These are phyloP conservation scores for Cataglyphis livida DNA, from an alignment of 2,888 invertebrate species.

Conservation along the genomic window DNA sequence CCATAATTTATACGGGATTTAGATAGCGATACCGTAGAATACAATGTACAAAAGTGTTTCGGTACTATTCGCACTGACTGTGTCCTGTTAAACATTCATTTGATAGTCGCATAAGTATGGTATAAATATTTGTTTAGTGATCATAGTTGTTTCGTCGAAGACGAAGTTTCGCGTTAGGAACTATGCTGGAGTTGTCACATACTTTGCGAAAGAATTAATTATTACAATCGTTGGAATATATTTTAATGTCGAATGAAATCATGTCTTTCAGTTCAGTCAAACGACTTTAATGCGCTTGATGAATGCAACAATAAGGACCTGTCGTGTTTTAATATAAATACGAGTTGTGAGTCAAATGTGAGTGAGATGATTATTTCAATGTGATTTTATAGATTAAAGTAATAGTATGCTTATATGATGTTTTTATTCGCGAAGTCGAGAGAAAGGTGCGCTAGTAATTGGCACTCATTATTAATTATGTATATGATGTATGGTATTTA, in stretches of 20 bases:
- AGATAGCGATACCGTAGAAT: slow-evolving; percentile 34
- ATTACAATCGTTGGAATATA: slow-evolving; percentile 35
- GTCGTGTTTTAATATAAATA: slow-evolving; percentile 16
- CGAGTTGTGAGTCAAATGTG: not conserved
- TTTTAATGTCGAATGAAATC: slow-evolving; percentile 6
- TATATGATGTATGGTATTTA: slow-evolving; percentile 2
- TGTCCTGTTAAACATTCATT: slow-evolving; percentile 65
- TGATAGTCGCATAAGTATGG: slow-evolving; percentile 63
- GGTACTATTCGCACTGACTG: slow-evolving; percentile 6
- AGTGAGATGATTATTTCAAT: not conserved
- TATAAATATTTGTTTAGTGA: slow-evolving; percentile 57
- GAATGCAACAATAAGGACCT: not conserved
- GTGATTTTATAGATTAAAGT: slow-evolving; percentile 6
- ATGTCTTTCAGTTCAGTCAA: not conserved
- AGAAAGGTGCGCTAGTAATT: slow-evolving; percentile 17
- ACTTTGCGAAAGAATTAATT: slow-evolving; percentile 45
- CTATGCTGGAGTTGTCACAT: slow-evolving; percentile 49
- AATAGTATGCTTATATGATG: not conserved
- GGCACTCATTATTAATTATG: slow-evolving; percentile 37
- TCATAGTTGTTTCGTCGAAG: slow-evolving; percentile 45
- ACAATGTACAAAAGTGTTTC: slow-evolving; percentile 45
- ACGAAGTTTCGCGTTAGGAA: slow-evolving; percentile 63
- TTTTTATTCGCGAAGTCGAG: not conserved
- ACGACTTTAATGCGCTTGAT: slow-evolving; percentile 26
- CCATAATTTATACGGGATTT: slow-evolving; percentile 15